Evolutionary conservation across 2,113 vertebrate genomes (phyloP).

Genomic region (Passer montanus): DNA sequence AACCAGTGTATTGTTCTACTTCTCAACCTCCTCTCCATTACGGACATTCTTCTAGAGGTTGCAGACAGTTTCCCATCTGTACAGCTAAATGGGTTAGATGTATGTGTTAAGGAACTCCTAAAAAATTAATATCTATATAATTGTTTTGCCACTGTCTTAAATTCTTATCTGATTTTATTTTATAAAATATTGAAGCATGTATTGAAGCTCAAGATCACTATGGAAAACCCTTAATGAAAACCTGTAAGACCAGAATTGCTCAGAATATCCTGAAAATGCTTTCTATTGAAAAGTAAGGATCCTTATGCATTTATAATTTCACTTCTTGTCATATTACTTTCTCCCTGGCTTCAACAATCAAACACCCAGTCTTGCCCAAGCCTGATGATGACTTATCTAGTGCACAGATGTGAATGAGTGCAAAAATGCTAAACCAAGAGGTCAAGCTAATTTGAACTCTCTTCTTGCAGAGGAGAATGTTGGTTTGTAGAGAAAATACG

Average conservation of each 20-base stretch:
- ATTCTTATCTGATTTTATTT: background rate
- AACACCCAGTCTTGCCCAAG: background rate
- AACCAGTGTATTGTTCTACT: background rate
- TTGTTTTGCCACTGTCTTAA: background rate
- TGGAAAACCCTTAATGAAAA: background rate
- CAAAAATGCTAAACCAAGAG: background rate
- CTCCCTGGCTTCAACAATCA: background rate
- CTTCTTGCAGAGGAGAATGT: background rate
- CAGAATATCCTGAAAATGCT: background rate
- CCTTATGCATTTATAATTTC: background rate
- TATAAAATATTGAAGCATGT: background rate
- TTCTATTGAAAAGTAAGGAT: background rate
- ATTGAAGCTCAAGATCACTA: background rate
- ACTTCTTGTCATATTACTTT: background rate
- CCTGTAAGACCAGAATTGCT: background rate
- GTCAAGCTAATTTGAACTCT: background rate
- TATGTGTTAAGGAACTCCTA: background rate
- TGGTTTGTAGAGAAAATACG: background rate
- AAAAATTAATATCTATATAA: accelerated
- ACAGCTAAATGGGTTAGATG: background rate
- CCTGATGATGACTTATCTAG: background rate
- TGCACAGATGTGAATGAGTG: background rate
- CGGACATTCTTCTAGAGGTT: background rate
- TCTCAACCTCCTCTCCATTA: background rate
- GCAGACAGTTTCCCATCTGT: background rate